Evolutionary conservation across 1,140 invertebrate species (phyloP), one percentile per base, ranked within the genome.

Genomic region (Drosophila parabipectinata): DNA sequence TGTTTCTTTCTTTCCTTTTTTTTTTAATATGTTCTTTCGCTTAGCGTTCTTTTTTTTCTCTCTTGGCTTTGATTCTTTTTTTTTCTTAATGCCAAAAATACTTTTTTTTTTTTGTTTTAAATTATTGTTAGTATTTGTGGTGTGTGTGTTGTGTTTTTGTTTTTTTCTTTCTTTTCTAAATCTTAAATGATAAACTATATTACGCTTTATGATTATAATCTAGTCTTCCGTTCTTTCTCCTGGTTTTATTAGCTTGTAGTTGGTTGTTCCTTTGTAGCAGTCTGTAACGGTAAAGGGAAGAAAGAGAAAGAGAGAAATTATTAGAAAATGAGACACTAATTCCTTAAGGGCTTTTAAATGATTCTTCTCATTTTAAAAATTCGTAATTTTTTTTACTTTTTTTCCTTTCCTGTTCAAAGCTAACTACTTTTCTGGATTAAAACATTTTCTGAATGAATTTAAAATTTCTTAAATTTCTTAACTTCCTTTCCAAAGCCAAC

Each of bases 141-240:
- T 61, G 37, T 72, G 62, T 79, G 60, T 79, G 15, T 62, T 47
- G 68, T 57, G 47, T 55, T 57, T 60, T 48, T 58, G 51, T 48
- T 39, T 63, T 8, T 44, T 47, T 75, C 3, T 61, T 57, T 53
- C n/a, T 44, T 32, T 15, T 37, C 51, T 54, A 6, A 10, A 56
- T 39, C 6, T 69, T 44, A 50, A 10, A 52, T 50, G 52, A 18
- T 66, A 77, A 39, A n/a, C 51, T 79, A 66, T 44, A 18, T 52
- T 63, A 24, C 56, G 71, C 66, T 52, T 72, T 74, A 69, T 61
- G 68, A 66, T 85, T 79, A 75, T 72, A 58, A 51, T 87, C 76
- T 79, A 88, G 84, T 88, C 84, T 88, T 88, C 79, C 72, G 67
- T 69, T 87, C 82, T 87, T 81, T 82, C 87, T 87, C 83, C 84